phyloP scores from a whole-genome alignment of 2,888 invertebrate species.

The Ormyrus thymus region DNA sequence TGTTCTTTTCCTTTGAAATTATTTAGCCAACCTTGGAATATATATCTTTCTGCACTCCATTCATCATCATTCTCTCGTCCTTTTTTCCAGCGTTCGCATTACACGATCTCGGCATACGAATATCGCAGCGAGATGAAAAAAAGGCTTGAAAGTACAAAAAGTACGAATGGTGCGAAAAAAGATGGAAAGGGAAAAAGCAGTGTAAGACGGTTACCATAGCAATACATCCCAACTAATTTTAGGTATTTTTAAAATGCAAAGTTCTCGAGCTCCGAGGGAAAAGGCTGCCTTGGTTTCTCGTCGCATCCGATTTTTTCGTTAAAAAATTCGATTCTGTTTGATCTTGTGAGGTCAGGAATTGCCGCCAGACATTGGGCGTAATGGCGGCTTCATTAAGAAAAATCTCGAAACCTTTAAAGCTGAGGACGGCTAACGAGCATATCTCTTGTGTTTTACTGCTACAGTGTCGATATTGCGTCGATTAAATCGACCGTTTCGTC shows the following conservation, averaged over 20 bases:
- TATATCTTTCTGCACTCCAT: slow-evolving; percentile 37
- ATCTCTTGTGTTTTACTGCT: slow-evolving; percentile 32
- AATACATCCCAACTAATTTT: slow-evolving; percentile 54
- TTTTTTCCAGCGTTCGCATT: slow-evolving; percentile 22
- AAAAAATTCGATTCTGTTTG: slow-evolving; percentile 1
- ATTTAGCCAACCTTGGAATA: slow-evolving; percentile 24
- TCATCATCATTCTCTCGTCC: slow-evolving; percentile 30
- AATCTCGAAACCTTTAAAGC: neutral
- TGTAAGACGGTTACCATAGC: slow-evolving; percentile 24
- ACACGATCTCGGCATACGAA: slow-evolving; percentile 30
- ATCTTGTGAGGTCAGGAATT: no score
- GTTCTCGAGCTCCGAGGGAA: neutral
- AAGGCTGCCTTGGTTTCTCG: neutral
- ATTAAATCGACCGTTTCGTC: slow-evolving; percentile 25
- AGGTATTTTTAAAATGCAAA: slow-evolving; percentile 45
- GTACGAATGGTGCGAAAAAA: neutral
- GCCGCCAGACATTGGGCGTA: neutral
- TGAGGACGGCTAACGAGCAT: slow-evolving; percentile 13
- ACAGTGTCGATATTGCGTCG: slow-evolving; percentile 17
- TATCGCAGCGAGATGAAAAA: slow-evolving; percentile 42
- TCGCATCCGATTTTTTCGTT: neutral
- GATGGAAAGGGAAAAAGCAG: neutral
- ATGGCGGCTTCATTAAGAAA: slow-evolving; percentile 6
- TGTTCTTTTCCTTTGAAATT: slow-evolving; percentile 15
- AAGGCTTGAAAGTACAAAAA: neutral